Evolutionary conservation across 2,113 vertebrate species (phyloP).

Genomic region (Erythrolamprus reginae): DNA sequence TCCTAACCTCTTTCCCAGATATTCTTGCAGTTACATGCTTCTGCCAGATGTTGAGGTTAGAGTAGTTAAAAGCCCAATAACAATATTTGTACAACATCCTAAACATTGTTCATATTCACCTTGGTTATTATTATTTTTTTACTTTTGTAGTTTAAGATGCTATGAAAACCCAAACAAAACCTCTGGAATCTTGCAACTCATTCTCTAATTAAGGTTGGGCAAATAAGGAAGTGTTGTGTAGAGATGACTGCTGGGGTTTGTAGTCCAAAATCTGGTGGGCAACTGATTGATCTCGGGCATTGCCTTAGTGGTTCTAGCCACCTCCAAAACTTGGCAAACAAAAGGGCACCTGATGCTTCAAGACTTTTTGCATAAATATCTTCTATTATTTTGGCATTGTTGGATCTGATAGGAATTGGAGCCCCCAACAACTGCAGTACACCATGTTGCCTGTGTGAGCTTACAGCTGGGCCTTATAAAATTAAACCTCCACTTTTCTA

Average conservation of each 20-base stretch:
- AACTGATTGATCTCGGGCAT: background rate
- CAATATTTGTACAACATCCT: background rate
- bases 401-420: background rate
- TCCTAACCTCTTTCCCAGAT: background rate
- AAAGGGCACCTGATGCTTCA: background rate
- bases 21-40: background rate
- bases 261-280: background rate
- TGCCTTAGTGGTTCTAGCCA: background rate
- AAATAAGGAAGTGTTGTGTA: background rate
- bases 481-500: background rate
- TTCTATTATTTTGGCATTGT: background rate
- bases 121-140: background rate
- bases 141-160: background rate
- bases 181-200: background rate
- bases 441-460: background rate
- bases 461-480: background rate
- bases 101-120: background rate
- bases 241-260: background rate
- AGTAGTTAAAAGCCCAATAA: background rate
- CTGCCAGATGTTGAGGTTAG: background rate
- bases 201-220: background rate
- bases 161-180: background rate
- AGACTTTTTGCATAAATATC: background rate
- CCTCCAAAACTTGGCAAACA: background rate
- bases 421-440: background rate